phyloP scores from a whole-genome alignment of 2,113 vertebrate genomes.

The Chinchilla lanigera region DNA sequence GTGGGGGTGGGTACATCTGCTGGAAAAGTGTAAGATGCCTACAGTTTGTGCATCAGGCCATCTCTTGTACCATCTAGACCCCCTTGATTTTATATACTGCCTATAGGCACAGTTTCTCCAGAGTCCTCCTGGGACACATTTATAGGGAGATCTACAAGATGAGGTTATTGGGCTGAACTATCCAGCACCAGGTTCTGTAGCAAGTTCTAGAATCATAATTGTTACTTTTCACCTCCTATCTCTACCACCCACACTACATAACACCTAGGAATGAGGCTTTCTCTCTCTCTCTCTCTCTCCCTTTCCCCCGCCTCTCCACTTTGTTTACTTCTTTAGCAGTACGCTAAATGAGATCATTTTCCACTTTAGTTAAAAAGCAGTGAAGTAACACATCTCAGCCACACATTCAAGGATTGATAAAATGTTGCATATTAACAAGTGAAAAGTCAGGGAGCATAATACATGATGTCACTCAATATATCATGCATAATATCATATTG shows the following conservation, averaged over 20 bases:
- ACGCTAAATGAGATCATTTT: neutral
- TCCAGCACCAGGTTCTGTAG: neutral
- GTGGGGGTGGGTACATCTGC: neutral
- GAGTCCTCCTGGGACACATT: neutral
- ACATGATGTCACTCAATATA: neutral
- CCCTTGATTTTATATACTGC: neutral
- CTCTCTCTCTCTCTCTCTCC: neutral
- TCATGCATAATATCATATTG: neutral
- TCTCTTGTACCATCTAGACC: neutral
- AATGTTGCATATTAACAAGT: neutral
- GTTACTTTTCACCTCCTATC: neutral
- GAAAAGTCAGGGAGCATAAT: neutral
- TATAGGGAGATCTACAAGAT: neutral
- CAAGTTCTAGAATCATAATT: neutral
- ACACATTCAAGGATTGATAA: neutral
- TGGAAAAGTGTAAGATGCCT: neutral
- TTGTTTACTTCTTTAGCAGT: neutral
- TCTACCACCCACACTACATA: neutral
- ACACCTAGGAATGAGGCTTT: neutral
- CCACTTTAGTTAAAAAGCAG: neutral
- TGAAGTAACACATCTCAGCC: neutral
- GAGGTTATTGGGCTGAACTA: neutral
- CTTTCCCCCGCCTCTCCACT: neutral
- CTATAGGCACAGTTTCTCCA: neutral
- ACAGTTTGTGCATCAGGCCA: neutral